A percentile compares a stretch with the other conserved stretches of the same genome.
These are phyloP conservation scores for Ondatra zibethicus DNA, from an alignment of 2,113 vertebrate genomes.

Conservation along the genomic window DNA sequence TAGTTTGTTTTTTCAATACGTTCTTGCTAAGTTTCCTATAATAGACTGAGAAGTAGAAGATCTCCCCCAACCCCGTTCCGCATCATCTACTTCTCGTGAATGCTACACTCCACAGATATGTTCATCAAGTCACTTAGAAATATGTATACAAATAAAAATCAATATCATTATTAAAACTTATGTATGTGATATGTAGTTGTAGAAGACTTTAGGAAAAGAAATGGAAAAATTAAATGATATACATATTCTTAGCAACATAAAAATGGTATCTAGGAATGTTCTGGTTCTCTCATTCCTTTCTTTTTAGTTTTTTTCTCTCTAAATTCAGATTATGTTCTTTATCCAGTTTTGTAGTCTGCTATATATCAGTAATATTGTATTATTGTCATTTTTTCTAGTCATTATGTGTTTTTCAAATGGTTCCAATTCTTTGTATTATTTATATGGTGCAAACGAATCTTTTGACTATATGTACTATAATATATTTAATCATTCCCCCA, in stretches of 20 bases:
- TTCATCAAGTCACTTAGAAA: slow-evolving; percentile 13
- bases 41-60: not conserved
- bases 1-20: not conserved
- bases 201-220: not conserved
- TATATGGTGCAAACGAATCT: not conserved
- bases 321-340: not conserved
- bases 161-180: not conserved
- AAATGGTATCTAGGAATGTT: not conserved
- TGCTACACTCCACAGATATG: not conserved
- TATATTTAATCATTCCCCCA: not conserved
- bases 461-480: not conserved
- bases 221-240: not conserved
- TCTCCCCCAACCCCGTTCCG: not conserved
- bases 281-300: slow-evolving; percentile 21
- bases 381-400: not conserved
- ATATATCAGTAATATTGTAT: not conserved
- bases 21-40: slow-evolving; percentile 16
- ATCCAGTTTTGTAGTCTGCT: not conserved
- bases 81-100: not conserved
- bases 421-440: not conserved
- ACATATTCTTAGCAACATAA: not conserved
- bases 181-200: not conserved
- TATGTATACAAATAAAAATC: not conserved
- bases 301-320: not conserved
- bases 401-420: slow-evolving; percentile 12